phyloP scores from a whole-genome alignment of 2,113 vertebrate species.

The Oreochromis niloticus region DNA sequence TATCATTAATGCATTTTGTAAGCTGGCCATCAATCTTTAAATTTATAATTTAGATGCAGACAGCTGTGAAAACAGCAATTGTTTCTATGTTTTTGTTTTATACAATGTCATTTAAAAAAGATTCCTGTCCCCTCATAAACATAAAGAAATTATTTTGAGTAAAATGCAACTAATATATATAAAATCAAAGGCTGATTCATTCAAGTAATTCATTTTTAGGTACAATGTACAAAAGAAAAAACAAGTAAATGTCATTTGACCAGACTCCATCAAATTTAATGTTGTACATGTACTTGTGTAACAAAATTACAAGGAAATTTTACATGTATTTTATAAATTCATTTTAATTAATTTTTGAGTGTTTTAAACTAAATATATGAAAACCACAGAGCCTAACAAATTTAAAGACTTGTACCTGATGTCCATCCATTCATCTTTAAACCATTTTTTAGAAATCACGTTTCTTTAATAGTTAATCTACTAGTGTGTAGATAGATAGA shows the following conservation, averaged over 20 bases:
- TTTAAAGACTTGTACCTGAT: background rate
- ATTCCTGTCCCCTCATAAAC: background rate
- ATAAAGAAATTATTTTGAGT: background rate
- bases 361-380: background rate
- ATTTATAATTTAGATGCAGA: background rate
- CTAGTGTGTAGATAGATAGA: background rate
- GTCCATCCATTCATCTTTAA: background rate
- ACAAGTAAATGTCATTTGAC: background rate
- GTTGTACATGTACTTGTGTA: background rate
- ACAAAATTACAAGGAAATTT: background rate
- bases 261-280: background rate
- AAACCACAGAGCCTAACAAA: background rate
- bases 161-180: background rate
- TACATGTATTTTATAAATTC: rapidly evolving
- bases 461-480: background rate
- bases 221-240: background rate
- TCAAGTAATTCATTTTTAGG: background rate
- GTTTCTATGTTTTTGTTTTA: background rate
- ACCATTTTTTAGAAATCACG: background rate
- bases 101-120: background rate
- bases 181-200: background rate
- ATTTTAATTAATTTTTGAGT: background rate
- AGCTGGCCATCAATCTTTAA: background rate
- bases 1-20: background rate
- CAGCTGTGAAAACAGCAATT: background rate